Evolutionary conservation across 1,140 invertebrate genomes (phyloP).

Genomic region (Spodoptera litura): DNA sequence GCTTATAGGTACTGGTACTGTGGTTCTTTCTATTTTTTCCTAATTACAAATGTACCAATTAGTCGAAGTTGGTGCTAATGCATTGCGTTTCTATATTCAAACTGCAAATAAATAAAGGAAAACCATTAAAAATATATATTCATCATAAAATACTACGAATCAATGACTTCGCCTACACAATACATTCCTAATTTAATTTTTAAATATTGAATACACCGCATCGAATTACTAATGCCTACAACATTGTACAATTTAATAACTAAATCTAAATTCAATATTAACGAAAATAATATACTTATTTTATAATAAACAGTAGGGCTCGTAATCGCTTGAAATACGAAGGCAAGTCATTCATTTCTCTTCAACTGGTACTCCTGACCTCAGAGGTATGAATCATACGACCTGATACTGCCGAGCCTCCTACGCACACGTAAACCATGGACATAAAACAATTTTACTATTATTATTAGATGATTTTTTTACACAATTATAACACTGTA

Average conservation of each 20-base stretch:
- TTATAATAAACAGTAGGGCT: constrained; percentile 29
- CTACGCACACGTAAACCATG: constrained; percentile 28
- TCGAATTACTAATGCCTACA: background rate
- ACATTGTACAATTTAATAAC: background rate
- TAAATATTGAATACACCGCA: background rate
- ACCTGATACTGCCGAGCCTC: constrained; percentile 58
- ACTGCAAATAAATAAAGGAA: too few species aligned
- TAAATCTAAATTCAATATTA: constrained; percentile 18
- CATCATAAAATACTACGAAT: background rate
- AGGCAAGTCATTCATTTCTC: constrained; percentile 54
- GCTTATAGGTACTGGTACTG: too few species aligned
- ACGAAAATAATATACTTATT: constrained; percentile 17
- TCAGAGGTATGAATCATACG: constrained; percentile 65
- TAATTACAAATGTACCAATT: too few species aligned
- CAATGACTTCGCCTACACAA: background rate
- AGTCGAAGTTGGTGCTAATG: too few species aligned
- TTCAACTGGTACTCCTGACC: constrained; percentile 65
- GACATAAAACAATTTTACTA: constrained; percentile 39
- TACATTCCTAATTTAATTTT: too few species aligned
- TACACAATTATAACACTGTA: too few species aligned
- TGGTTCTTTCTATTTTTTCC: too few species aligned
- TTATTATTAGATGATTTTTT: too few species aligned
- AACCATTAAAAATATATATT: background rate
- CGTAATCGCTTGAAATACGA: constrained; percentile 46
- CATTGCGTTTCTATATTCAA: too few species aligned